Conservation (phyloP, 2,888 invertebrate species). For the Lottia scabra region DNA sequence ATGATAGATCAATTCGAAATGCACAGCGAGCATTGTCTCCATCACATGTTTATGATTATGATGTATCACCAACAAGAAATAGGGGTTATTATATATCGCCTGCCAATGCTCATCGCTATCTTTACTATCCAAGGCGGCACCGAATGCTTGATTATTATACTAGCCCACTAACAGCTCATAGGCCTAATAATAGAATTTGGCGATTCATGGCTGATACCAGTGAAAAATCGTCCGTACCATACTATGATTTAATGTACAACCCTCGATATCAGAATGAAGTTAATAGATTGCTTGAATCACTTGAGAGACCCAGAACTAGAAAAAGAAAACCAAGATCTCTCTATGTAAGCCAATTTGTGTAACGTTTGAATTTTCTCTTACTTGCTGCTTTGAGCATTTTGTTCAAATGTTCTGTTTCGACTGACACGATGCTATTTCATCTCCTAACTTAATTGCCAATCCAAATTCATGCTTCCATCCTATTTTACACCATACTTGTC, state of each 20-base stretch:
- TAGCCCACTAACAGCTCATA: conserved; percentile 3
- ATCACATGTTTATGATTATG: neutral
- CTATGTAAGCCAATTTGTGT: conserved; percentile 2
- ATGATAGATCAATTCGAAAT: neutral
- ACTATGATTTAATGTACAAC: neutral
- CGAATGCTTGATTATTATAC: neutral
- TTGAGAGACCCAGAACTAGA: neutral
- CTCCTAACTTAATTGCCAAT: neutral
- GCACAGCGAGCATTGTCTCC: neutral
- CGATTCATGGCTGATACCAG: neutral
- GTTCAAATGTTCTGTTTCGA: neutral
- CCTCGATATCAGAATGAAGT: conserved; percentile 3
- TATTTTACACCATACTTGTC: conserved; percentile 1
- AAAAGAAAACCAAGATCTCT: conserved; percentile 1
- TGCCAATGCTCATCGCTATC: neutral
- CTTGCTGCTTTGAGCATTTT: conserved; percentile 4
- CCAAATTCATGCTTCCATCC: neutral
- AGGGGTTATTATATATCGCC: neutral
- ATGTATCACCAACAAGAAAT: neutral
- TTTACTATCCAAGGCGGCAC: no score
- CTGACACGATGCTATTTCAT: neutral
- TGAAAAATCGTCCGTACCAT: neutral
- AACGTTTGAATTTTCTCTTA: neutral
- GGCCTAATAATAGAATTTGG: neutral
- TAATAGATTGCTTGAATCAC: neutral